Evolutionary conservation across 2,888 invertebrate genomes (phyloP).

Genomic region (Ormyrus pomaceus): DNA sequence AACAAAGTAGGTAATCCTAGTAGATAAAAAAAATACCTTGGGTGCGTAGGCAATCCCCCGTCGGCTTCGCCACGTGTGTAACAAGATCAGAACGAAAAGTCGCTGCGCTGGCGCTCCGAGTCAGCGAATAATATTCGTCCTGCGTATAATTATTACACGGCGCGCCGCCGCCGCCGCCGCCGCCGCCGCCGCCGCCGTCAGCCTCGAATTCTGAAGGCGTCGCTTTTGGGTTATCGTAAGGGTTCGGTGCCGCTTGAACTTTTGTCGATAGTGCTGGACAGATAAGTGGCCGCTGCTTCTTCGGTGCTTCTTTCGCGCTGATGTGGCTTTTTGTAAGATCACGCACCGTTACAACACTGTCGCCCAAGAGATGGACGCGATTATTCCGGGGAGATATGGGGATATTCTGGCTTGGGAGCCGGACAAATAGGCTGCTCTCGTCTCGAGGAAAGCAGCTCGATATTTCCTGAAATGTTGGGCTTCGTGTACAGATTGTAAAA

Average conservation of each 20-base stretch:
- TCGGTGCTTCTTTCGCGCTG: not conserved
- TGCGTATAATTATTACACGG: not conserved
- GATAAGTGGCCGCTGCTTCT: conserved; percentile 26
- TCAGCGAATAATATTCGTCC: conserved; percentile 35
- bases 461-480: too few relatives aligned
- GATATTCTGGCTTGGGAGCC: too few relatives aligned
- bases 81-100: conserved; percentile 42
- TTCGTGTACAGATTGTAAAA: too few relatives aligned
- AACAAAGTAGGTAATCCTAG: conserved; percentile 13
- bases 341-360: conserved; percentile 29
- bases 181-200: too few relatives aligned
- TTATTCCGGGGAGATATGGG: not conserved
- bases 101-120: conserved; percentile 23
- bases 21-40: too few relatives aligned
- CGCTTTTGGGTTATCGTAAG: conserved; percentile 65
- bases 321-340: conserved; percentile 32
- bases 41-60: too few relatives aligned
- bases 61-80: conserved; percentile 28
- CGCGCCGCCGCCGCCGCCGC: too few relatives aligned
- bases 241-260: conserved; percentile 66
- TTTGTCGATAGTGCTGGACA: conserved; percentile 60
- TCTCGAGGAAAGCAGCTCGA: too few relatives aligned
- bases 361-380: conserved; percentile 2
- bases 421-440: too few relatives aligned
- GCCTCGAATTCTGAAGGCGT: not conserved